Conservation (phyloP, 2,888 invertebrate species). For the Cosmia trapezina region DNA sequence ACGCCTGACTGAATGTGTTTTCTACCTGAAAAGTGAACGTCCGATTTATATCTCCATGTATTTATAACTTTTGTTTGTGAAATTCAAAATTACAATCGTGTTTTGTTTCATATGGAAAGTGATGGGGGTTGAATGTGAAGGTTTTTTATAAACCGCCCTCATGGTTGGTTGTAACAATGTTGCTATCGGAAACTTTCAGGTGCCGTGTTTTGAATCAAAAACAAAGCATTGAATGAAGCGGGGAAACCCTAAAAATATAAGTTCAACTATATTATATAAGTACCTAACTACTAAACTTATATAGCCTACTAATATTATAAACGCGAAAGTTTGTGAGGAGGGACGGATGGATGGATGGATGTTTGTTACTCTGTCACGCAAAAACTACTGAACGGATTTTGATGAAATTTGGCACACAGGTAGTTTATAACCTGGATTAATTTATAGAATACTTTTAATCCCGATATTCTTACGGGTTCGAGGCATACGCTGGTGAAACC, state of each 20-base stretch:
- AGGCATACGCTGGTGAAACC: too few species aligned
- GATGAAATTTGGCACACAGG: too few species aligned
- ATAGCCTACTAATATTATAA: too few species aligned
- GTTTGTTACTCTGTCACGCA: too few species aligned
- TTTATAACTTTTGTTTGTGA: constrained; percentile 33
- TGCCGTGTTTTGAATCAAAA: constrained; percentile 5
- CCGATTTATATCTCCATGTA: constrained; percentile 35
- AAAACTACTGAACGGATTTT: too few species aligned
- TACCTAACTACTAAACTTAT: too few species aligned
- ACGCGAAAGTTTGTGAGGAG: too few species aligned
- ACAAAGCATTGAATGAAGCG: neutral
- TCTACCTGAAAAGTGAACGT: constrained; percentile 38
- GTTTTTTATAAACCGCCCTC: constrained; percentile 19
- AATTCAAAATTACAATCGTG: constrained; percentile 18
- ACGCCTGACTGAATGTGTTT: constrained; percentile 30
- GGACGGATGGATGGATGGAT: too few species aligned
- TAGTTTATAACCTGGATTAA: too few species aligned
- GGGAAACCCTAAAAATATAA: neutral
- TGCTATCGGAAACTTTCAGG: neutral
- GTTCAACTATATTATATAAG: too few species aligned
- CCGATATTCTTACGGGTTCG: too few species aligned
- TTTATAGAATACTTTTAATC: too few species aligned
- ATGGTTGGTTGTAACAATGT: constrained; percentile 2
- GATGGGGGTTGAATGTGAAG: constrained; percentile 11
- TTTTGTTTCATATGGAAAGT: constrained; percentile 35